phyloP scores from a whole-genome alignment of 2,113 vertebrate species.

The Tetraodon nigroviridis region DNA sequence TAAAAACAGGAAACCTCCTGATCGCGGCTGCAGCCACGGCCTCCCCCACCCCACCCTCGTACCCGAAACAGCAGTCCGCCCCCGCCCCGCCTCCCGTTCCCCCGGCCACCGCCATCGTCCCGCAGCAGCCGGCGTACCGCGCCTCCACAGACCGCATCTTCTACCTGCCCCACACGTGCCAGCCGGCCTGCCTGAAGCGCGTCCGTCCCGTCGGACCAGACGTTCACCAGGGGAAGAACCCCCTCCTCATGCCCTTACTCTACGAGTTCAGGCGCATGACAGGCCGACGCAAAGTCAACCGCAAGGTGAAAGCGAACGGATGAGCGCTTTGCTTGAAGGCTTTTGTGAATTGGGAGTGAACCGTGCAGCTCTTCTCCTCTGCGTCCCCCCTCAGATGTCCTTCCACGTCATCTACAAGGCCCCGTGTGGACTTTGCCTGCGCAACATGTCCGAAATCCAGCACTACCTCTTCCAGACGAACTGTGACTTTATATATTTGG shows the following conservation, averaged over 20 bases:
- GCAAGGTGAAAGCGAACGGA: slow-evolving; percentile 74
- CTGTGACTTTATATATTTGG: slow-evolving; percentile 92
- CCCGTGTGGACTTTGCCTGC: slow-evolving; percentile 89
- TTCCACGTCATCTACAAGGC: slow-evolving; percentile 97
- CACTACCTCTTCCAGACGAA: slow-evolving; percentile 89
- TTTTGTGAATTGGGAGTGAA: neutral
- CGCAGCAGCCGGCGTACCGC: slow-evolving; percentile 82
- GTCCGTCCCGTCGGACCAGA: slow-evolving; percentile 73
- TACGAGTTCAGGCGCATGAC: slow-evolving; percentile 97
- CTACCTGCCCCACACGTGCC: slow-evolving; percentile 87
- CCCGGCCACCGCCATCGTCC: slow-evolving; percentile 74
- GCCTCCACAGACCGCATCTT: slow-evolving; percentile 93
- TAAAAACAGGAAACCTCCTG: neutral
- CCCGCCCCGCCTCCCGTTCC: slow-evolving; percentile 14
- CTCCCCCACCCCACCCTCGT: slow-evolving; percentile 8
- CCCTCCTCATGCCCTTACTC: slow-evolving; percentile 87
- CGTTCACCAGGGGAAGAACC: slow-evolving; percentile 86
- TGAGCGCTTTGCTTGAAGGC: neutral
- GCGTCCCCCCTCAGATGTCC: slow-evolving; percentile 74
- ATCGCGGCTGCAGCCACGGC: neutral
- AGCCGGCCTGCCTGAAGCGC: slow-evolving; percentile 81
- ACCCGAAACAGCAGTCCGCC: slow-evolving; percentile 27
- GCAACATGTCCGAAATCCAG: slow-evolving; percentile 94
- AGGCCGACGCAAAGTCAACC: slow-evolving; percentile 86
- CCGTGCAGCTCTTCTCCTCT: neutral